Base-by-base conservation (phyloP, 2,113 vertebrate genomes). In the Ailurus styani region DNA sequence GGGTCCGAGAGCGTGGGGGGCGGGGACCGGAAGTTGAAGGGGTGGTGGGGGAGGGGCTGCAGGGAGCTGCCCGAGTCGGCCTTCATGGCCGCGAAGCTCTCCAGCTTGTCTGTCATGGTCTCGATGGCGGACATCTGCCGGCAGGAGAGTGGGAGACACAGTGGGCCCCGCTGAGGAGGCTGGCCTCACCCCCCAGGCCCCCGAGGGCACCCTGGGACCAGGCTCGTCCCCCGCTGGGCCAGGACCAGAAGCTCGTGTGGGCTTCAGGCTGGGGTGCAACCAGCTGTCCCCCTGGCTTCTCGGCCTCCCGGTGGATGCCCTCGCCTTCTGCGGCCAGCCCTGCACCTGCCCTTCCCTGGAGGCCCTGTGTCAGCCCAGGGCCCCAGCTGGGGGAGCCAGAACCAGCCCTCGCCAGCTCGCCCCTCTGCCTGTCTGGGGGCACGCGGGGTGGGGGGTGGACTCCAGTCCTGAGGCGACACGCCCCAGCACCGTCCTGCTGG, bases 31-130 rank as follows among this genome's bases (percentile, higher is more conserved):
- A 99, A 99, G 98, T 99, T 99, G 99, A 99, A 99, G 31, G 99
- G 99, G 89, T 99, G 99, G 87, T 99, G 99, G 20, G 99, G 98
- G 60, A 99, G 99, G 98, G 99, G 99, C 98, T 99, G 99, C 98
- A 99, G 99, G 79, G 99, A 99, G 10, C 99, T 98, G 94, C 99
- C 98, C 0, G 98, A 96, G 91, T 99, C 99, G 5, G 99, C 99
- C 98, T 99, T 99, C 98, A 99, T 98, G 98, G 99, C 99, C 2
- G 99, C 99, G 82, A 99, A 99, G 97, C 99, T 99, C 98, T 99
- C 99, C 98, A 99, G 99, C 97, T 99, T 99, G 98, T 99, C 99
- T 0, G 99, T 99, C 99, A 99, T 99, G 21, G 99, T 99, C 98
- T 99, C 99, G 86, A 99, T 99, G 96, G 99, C 99, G 29, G 99